Conservation (phyloP, 2,888 invertebrate genomes). For the Mimachlamys varia region DNA sequence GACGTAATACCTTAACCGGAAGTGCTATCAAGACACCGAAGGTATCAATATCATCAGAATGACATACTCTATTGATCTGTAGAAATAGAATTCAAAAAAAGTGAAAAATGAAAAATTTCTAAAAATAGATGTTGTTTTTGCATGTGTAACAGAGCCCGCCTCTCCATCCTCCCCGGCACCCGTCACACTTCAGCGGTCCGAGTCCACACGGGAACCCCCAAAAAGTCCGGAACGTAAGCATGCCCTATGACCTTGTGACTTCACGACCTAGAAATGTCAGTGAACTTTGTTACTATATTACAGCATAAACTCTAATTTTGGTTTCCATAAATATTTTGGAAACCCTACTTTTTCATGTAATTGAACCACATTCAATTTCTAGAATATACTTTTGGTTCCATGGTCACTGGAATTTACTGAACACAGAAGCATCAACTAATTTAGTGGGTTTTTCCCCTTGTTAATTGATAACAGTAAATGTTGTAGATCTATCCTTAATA, state of each 20-base stretch:
- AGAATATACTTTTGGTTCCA: neutral
- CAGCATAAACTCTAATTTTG: neutral
- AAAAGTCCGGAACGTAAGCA: conserved; percentile 73
- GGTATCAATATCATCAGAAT: too few relatives aligned
- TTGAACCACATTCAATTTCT: too few relatives aligned
- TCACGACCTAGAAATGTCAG: neutral
- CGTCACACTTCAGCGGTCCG: conserved; percentile 63
- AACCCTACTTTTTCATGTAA: neutral
- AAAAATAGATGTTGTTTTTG: conserved; percentile 55
- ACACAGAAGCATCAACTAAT: too few relatives aligned
- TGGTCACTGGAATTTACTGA: neutral
- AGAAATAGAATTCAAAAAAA: too few relatives aligned
- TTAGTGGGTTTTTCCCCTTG: too few relatives aligned
- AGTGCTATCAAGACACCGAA: too few relatives aligned
- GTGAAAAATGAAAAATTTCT: too few relatives aligned
- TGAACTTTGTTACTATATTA: neutral
- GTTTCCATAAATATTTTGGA: neutral
- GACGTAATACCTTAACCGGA: too few relatives aligned
- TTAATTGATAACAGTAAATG: too few relatives aligned
- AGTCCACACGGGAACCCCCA: conserved; percentile 72
- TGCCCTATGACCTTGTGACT: neutral
- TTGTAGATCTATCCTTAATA: too few relatives aligned
- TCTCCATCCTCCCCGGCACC: conserved; percentile 39
- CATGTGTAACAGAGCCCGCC: conserved; percentile 47
- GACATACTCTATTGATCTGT: too few relatives aligned